Evolutionary conservation across 64 coral and sea anemone genomes (phyloP).

Genomic region (Porites lutea): DNA sequence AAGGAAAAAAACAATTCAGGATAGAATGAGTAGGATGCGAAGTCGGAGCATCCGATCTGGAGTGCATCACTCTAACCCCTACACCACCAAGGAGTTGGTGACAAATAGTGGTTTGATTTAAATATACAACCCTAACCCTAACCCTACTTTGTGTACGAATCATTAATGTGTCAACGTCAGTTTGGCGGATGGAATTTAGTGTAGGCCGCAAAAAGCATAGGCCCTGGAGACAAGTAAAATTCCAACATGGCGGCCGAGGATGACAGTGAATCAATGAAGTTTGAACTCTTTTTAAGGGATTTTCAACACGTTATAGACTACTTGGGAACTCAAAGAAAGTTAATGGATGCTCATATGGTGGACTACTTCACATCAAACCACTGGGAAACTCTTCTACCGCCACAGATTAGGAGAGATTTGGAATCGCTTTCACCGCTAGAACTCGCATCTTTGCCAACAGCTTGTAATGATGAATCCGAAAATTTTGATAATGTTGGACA

Average conservation of each 20-base stretch:
- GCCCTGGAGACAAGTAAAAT: not conserved
- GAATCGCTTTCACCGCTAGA: slow-evolving; percentile 42
- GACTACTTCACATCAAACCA: slow-evolving; percentile 64
- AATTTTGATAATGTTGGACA: not conserved
- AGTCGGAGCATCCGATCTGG: too few relatives aligned
- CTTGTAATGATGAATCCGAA: slow-evolving; percentile 1
- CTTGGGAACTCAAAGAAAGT: slow-evolving; percentile 1
- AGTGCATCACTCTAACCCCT: too few relatives aligned
- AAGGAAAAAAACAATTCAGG: too few relatives aligned
- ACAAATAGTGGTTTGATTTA: too few relatives aligned
- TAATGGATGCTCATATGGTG: slow-evolving; percentile 74
- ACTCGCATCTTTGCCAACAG: slow-evolving; percentile 27
- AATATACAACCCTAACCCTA: too few relatives aligned
- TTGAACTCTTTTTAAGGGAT: slow-evolving; percentile 16
- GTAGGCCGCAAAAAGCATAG: too few relatives aligned
- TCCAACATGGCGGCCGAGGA: not conserved
- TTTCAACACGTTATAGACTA: slow-evolving; percentile 36
- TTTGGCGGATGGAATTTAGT: too few relatives aligned
- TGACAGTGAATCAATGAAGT: not conserved
- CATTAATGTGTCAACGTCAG: too few relatives aligned
- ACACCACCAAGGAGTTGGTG: too few relatives aligned
- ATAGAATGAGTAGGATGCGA: too few relatives aligned
- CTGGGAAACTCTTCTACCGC: slow-evolving; percentile 57
- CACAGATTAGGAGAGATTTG: slow-evolving; percentile 39
- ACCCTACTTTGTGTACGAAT: too few relatives aligned